Evolutionary conservation across 1,140 invertebrate species (phyloP), one percentile per base, ranked within the genome.

Genomic region (Hylyphantes graminicola): DNA sequence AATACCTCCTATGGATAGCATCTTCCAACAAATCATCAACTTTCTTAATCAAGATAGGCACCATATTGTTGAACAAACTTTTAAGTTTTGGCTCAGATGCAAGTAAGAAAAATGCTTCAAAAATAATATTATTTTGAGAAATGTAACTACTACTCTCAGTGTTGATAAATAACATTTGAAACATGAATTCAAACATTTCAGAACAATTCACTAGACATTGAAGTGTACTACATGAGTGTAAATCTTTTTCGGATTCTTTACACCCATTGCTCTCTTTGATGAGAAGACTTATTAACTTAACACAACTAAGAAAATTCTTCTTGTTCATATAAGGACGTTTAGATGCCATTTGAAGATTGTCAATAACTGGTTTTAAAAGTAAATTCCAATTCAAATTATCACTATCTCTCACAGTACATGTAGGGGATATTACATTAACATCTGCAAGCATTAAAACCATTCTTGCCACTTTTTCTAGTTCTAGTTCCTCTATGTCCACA

Each of bases 141-240:
- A 83, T 75, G 50, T 17, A 61, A 50, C 12, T 65, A 7, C 7
- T 13, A 55, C 15, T 13, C n/a, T 64, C 13, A 21, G 57, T 67
- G 17, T 35, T 19, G 2, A 21, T 55, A 19, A 83, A 74, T 57
- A 67, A 59, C 15, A 55, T 75, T 54, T 75, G 57, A 19, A 35
- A 74, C 13, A 83, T 63, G 35, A 83, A 75, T 54, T 83, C 70
- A 7, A 83, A 11, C 35, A 75, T 54, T 17, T 83, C 79, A 48
- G 57, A n/a, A 48, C 57, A 13, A 17, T 48, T 19, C n/a, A 35
- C 9, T 15, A 74, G 19, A 57, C 50, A 17, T 17, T 21, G 2
- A 9, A 83, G 9, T 13, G 65, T 74, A 57, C 19, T 15, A 15
- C 13, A 21, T 19, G 35, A 21, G 19, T 73, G 17, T 74, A 10